These are phyloP conservation scores for Tauraco hartlaubi DNA, from an alignment of 2,797 vertebrate species.

Conservation along the genomic window DNA sequence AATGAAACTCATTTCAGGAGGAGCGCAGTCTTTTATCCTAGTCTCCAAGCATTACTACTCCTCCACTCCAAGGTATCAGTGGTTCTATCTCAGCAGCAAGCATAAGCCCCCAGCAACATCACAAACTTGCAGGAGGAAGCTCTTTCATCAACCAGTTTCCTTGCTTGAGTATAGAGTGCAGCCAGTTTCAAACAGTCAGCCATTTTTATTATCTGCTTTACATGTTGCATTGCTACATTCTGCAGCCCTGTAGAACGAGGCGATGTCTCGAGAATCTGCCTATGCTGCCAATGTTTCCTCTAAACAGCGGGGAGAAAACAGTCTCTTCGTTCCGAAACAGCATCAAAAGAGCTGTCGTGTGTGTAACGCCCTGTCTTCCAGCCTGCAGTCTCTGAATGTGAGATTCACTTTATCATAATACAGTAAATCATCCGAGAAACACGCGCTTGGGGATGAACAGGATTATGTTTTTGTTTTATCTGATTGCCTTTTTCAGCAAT, in stretches of 20 bases:
- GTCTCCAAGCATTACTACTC: background rate
- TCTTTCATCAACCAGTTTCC: background rate
- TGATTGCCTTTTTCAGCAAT: background rate
- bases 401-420: background rate
- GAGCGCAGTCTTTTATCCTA: background rate
- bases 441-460: background rate
- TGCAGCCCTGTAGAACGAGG: background rate
- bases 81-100: background rate
- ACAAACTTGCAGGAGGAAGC: background rate
- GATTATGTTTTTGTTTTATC: background rate
- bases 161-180: background rate
- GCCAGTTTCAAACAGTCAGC: background rate
- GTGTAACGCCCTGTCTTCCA: slow-evolving; percentile 9
- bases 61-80: background rate
- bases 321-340: background rate
- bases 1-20: background rate
- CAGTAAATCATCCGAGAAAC: slow-evolving; percentile 10
- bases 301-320: background rate
- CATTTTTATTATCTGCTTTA: background rate
- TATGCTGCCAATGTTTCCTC: background rate
- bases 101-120: background rate
- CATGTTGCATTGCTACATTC: background rate
- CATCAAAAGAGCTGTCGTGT: background rate
- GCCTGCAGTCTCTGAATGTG: background rate
- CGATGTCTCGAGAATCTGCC: background rate